Evolutionary conservation across 2,797 vertebrate genomes (phyloP), one percentile per base, ranked within the genome.

Genomic region (Poliocrania exsul): DNA sequence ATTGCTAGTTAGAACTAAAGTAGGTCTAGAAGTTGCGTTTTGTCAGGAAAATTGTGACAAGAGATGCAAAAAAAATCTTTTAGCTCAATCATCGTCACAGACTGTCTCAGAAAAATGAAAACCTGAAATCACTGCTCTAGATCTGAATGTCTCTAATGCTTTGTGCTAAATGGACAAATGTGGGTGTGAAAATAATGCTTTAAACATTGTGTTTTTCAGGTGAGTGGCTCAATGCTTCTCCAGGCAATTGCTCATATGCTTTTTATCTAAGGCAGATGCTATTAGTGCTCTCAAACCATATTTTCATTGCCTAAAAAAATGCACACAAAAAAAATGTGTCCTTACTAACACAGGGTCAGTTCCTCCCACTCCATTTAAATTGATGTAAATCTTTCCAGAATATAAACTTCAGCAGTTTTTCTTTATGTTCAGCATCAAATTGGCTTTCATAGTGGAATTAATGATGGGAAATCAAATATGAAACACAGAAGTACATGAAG

Each of bases 21-120:
- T 70, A 93, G 92, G 92, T 83, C 87, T 93, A 61, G 44, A 93
- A 96, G 82, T 91, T 93, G 65, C 65, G 65, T 74, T 69, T 70
- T 94, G 87, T 86, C 89, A 70, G 57, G 65, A 79, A 96, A 94
- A 95, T 38, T 92, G 54, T 94, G 79, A 92, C 81, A 92, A 92
- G 69, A 78, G 31, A 60, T 35, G 33, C 49, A 80, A 86, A 93
- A 91, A 91, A 88, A 92, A 60, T 67, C 64, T 70, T 81, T 87
- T 47, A 87, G 54, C 62, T 95, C 92, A 86, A 83, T 91, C 92
- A 69, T 38, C 17, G 83, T 90, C 75, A 40, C 72, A 83, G 38
- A 42, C 40, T 75, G 44, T 37, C 75, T 90, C 20, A 79, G 57
- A 72, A 93, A 87, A 93, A 69, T 47, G 38, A 92, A 87, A 82